Evolutionary conservation across 2,797 vertebrate species (phyloP), one percentile per base, ranked within the genome.

Genomic region (Onychomys arenicola): DNA sequence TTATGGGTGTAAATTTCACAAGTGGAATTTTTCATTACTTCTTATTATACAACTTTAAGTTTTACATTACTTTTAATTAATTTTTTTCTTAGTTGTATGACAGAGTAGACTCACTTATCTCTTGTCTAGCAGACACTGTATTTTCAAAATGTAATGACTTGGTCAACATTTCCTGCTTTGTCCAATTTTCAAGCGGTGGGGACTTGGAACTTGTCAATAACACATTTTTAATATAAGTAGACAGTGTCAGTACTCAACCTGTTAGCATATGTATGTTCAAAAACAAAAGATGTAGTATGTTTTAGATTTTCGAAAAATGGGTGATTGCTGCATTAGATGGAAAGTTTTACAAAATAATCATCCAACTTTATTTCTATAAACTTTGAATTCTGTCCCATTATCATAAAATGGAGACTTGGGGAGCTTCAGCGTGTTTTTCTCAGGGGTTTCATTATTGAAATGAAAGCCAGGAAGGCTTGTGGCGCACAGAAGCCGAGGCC

Each of bases 61-160:
- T 95, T 29, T 93, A 12, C 90, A 83, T 57, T 92, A 40, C 89
- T 93, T 96, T 94, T 57, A 40, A 93, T 91, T 96, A 93, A 91
- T 88, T 90, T 91, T 49, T 83, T n/a, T 90, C 85, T 63, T 80
- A 94, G 91, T 90, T 69, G 8, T 63, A 63, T 90, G n/a, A 69
- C 88, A 76, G 29, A 75, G 29, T 93, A 82, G 77, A 80, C 49
- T 83, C 76, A 49, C 52, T 89, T 97, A 81, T 67, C 25, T 37
- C 37, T 77, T 91, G 17, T 29, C 49, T 14, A 90, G 32, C 17
- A 80, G 85, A 77, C 43, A 85, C 7, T 88, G 93, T 85, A 76
- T 93, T 96, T 90, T 94, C 2, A 52, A 94, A 89, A 89, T 76
- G 25, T 87, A 92, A 57, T 86, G 40, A 49, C 7, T 80, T 84